phyloP scores from a whole-genome alignment of 2,113 vertebrate genomes.

The Chloropsis cyanopogon region DNA sequence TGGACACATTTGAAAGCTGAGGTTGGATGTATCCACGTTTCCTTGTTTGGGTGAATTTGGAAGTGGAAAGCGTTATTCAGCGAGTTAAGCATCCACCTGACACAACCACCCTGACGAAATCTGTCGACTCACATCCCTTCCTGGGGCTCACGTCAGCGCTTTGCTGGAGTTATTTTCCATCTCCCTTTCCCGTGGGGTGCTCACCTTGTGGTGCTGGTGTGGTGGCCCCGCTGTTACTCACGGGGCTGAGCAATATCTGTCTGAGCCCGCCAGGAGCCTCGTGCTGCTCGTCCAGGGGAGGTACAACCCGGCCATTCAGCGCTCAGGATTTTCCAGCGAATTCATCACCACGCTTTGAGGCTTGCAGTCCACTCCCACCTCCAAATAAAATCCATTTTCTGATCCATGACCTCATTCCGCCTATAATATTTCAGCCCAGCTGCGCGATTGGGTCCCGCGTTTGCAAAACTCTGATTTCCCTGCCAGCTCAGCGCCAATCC shows the following conservation, averaged over 20 bases:
- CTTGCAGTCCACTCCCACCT: conserved; percentile 18
- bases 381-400: conserved; percentile 50
- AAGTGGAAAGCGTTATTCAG: conserved; percentile 18
- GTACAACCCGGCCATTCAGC: background rate
- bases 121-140: background rate
- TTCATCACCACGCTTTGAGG: conserved; percentile 8
- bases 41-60: background rate
- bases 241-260: background rate
- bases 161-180: background rate
- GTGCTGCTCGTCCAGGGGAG: background rate
- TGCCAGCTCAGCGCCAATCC: conserved; percentile 4
- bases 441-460: background rate
- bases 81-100: background rate
- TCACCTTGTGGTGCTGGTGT: background rate
- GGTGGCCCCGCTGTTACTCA: background rate
- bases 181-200: background rate
- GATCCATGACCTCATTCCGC: conserved; percentile 54
- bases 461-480: conserved; percentile 22
- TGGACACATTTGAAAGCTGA: background rate
- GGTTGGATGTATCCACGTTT: background rate
- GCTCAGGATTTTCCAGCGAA: background rate
- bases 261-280: background rate
- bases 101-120: background rate
- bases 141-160: background rate
- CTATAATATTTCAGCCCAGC: conserved; percentile 44